Percentiles rank a stretch among this genome's conserved stretches.
Conservation (phyloP, 2,113 vertebrate species). For the Lophotis ruficrista region DNA sequence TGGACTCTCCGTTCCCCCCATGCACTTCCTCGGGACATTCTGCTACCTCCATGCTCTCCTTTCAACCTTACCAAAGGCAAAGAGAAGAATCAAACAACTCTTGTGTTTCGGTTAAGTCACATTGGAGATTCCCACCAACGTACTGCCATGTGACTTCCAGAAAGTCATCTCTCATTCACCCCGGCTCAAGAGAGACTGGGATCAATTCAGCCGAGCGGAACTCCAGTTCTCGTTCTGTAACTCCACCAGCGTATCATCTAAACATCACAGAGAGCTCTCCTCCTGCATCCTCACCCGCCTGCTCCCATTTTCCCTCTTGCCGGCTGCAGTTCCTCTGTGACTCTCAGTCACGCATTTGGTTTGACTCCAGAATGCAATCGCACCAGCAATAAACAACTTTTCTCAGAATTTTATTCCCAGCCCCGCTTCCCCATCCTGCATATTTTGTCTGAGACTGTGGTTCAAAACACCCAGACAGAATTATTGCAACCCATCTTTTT, state of each 20-base stretch:
- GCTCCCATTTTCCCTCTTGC: not conserved
- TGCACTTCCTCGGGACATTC: not conserved
- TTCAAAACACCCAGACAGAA: constrained; percentile 75
- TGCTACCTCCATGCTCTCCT: not conserved
- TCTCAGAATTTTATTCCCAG: constrained; percentile 21
- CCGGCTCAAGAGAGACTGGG: not conserved
- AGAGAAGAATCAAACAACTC: not conserved
- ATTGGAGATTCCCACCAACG: not conserved
- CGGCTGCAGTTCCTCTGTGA: not conserved
- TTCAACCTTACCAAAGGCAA: not conserved
- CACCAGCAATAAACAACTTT: constrained; percentile 71
- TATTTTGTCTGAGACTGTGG: constrained; percentile 71
- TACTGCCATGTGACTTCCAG: not conserved
- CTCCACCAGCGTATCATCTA: not conserved
- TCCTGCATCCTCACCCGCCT: not conserved
- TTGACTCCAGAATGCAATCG: constrained; percentile 35
- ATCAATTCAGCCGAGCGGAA: not conserved
- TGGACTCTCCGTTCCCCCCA: fast-evolving
- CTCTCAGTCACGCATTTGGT: not conserved
- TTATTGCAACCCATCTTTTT: constrained; percentile 70
- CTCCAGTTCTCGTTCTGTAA: not conserved
- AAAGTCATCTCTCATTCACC: not conserved
- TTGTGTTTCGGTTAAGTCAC: not conserved
- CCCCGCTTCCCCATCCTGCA: constrained; percentile 10
- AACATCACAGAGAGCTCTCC: not conserved